Evolutionary conservation across 2,888 invertebrate species (phyloP).

Genomic region (Philhelius pedissequus): DNA sequence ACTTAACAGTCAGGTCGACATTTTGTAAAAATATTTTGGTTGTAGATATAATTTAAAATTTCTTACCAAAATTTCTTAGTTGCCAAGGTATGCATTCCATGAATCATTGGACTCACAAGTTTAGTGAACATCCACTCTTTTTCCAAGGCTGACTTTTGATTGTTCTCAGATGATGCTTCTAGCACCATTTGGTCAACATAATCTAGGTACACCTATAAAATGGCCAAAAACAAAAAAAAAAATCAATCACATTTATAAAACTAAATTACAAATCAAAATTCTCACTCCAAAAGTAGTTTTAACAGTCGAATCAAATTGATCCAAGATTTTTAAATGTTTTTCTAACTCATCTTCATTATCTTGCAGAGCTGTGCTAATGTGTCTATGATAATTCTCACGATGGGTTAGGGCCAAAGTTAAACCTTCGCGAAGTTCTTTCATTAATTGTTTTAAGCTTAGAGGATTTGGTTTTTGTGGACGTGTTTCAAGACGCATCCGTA

Average conservation of each 20-base stretch:
- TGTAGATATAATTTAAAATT: not conserved
- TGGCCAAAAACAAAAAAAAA: constrained; percentile 74
- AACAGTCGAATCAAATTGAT: constrained; percentile 88
- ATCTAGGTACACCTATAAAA: constrained; percentile 88
- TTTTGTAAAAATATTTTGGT: too few relatives aligned
- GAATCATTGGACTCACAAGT: constrained; percentile 87
- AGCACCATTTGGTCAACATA: constrained; percentile 92
- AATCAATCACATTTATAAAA: constrained; percentile 40
- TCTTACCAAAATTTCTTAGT: constrained; percentile 87
- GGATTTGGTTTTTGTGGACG: constrained; percentile 91
- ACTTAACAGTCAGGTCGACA: too few relatives aligned
- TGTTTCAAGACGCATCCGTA: constrained; percentile 90
- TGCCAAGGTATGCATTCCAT: constrained; percentile 86
- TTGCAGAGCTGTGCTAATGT: constrained; percentile 82
- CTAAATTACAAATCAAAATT: not conserved
- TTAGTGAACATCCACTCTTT: constrained; percentile 94
- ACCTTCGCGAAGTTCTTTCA: constrained; percentile 94
- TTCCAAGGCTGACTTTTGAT: constrained; percentile 87
- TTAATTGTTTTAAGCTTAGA: constrained; percentile 91
- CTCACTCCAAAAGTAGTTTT: constrained; percentile 85
- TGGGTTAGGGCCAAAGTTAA: constrained; percentile 90
- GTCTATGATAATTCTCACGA: constrained; percentile 86
- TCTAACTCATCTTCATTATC: constrained; percentile 79
- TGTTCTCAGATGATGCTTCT: constrained; percentile 77
- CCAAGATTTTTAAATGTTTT: constrained; percentile 82